Evolutionary conservation across 2,113 vertebrate species (phyloP).

Genomic region (Haemorhous mexicanus): DNA sequence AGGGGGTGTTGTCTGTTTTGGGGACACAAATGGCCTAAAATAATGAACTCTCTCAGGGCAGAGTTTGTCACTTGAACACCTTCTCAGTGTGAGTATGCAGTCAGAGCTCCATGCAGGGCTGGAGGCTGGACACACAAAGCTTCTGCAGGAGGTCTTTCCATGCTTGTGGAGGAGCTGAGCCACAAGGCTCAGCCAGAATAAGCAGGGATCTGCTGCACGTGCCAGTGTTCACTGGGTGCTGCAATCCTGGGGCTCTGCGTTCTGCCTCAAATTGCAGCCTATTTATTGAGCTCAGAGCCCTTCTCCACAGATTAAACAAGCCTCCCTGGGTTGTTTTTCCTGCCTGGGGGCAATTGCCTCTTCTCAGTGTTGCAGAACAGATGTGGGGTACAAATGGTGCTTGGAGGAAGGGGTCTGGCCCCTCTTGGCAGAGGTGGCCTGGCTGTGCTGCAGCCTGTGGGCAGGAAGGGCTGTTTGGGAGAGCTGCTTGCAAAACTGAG

Average conservation of each 20-base stretch:
- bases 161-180: neutral
- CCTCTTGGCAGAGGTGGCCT: neutral
- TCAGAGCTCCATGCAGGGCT: neutral
- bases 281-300: neutral
- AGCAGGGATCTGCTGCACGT: neutral
- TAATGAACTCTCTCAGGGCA: neutral
- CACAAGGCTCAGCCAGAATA: neutral
- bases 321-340: neutral
- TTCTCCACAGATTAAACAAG: neutral
- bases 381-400: neutral
- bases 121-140: neutral
- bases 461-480: neutral
- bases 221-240: neutral
- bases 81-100: neutral
- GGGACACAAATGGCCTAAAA: neutral
- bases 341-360: neutral
- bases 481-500: neutral
- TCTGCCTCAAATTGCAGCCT: neutral
- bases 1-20: neutral
- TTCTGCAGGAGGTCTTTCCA: neutral
- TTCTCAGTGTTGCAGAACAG: neutral
- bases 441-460: neutral
- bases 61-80: neutral
- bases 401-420: neutral
- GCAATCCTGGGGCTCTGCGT: neutral